phyloP scores from a whole-genome alignment of 2,888 invertebrate species.

The Eumacrocentrus americanus region DNA sequence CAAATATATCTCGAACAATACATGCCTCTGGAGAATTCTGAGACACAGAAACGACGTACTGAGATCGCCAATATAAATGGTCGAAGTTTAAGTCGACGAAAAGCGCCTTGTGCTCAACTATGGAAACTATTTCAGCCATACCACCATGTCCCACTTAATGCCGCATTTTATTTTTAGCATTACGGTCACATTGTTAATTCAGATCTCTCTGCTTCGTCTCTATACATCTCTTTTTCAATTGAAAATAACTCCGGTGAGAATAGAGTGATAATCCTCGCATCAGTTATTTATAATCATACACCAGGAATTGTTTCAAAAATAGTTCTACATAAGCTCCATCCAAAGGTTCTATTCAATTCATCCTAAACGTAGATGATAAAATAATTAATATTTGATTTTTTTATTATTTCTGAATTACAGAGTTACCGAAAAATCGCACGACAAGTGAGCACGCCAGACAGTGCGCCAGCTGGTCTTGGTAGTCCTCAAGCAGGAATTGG shows the following conservation, averaged over 20 bases:
- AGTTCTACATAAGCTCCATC: no score
- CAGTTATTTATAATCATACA: no score
- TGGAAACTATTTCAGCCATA: slow-evolving; percentile 49
- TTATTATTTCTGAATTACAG: slow-evolving; percentile 45
- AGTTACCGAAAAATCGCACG: slow-evolving; percentile 60
- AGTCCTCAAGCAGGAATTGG: slow-evolving; percentile 58
- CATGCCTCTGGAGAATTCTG: not conserved
- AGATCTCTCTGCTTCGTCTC: slow-evolving; percentile 34
- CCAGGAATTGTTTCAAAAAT: no score
- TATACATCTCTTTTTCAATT: slow-evolving; percentile 12
- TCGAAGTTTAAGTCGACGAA: slow-evolving; percentile 9
- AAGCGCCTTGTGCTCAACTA: no score
- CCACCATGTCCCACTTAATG: slow-evolving; percentile 50
- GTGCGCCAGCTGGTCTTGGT: slow-evolving; percentile 57
- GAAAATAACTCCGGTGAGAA: slow-evolving; percentile 1
- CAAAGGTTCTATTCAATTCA: no score
- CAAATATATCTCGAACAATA: not conserved
- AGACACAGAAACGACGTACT: slow-evolving; percentile 9
- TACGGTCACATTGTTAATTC: slow-evolving; percentile 49
- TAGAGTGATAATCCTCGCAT: not conserved
- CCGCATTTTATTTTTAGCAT: slow-evolving; percentile 54
- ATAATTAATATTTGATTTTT: no score
- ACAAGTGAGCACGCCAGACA: slow-evolving; percentile 60
- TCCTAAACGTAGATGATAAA: no score
- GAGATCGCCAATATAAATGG: slow-evolving; percentile 10